A percentile compares a stretch with the other conserved stretches of the same genome.
phyloP scores from a whole-genome alignment of 2,888 invertebrate genomes.

The Mesorhabditis belari region DNA sequence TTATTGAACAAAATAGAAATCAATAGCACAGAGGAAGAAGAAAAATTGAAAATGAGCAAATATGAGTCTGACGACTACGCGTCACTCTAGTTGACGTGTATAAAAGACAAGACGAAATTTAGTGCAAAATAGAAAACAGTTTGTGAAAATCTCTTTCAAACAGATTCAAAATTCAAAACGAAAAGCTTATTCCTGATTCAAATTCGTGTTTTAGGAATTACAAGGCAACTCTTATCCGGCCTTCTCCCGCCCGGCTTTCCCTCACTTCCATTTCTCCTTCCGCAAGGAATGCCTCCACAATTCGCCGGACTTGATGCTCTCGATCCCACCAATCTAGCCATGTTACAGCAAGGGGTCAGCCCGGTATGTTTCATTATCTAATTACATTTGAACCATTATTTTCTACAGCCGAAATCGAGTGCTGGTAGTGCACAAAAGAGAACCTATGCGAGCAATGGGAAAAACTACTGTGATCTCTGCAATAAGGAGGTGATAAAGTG shows the following conservation, averaged over 20 bases:
- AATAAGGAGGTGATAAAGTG: conserved; percentile 44
- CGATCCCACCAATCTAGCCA: not conserved
- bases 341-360: not conserved
- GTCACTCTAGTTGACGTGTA: too few relatives aligned
- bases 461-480: conserved; percentile 53
- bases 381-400: not conserved
- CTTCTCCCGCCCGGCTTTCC: conserved; percentile 1
- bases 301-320: not conserved
- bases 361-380: too few relatives aligned
- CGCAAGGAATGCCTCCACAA: not conserved
- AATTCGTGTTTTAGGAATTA: conserved; percentile 52
- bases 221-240: conserved; percentile 1
- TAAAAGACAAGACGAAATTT: too few relatives aligned
- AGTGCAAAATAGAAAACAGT: too few relatives aligned
- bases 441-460: conserved; percentile 47
- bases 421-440: conserved; percentile 28
- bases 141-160: too few relatives aligned
- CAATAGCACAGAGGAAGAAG: too few relatives aligned
- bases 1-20: too few relatives aligned
- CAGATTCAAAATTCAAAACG: not conserved
- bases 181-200: not conserved
- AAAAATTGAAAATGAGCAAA: too few relatives aligned
- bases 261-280: conserved; percentile 4
- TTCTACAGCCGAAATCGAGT: not conserved
- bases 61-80: too few relatives aligned